Conservation (phyloP, 2,113 vertebrate genomes). For the Forbesichthys papilliferus region DNA sequence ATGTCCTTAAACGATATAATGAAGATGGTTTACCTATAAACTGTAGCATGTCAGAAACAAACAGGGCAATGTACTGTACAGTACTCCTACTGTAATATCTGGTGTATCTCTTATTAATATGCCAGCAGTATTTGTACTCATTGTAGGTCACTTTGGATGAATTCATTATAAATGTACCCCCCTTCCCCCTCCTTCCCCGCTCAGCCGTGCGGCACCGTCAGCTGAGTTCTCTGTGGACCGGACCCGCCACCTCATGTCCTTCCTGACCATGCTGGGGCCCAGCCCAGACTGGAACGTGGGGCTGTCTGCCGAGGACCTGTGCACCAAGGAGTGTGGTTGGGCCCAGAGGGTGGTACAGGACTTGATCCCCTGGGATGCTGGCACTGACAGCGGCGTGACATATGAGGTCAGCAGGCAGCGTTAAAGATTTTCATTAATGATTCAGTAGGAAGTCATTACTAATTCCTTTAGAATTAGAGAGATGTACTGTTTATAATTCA, state of each 20-base stretch:
- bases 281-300: slow-evolving; percentile 98
- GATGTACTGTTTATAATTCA: neutral
- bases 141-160: too few relatives aligned
- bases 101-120: too few relatives aligned
- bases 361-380: slow-evolving; percentile 97
- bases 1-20: too few relatives aligned
- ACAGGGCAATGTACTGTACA: too few relatives aligned
- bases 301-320: slow-evolving; percentile 92
- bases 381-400: slow-evolving; percentile 92
- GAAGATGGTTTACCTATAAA: too few relatives aligned
- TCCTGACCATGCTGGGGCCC: slow-evolving; percentile 95
- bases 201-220: slow-evolving; percentile 93
- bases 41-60: too few relatives aligned
- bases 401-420: slow-evolving; percentile 84
- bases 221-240: slow-evolving; percentile 98
- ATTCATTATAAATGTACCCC: neutral
- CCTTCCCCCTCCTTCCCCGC: slow-evolving; percentile 19
- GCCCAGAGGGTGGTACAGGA: slow-evolving; percentile 92
- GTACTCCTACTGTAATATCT: too few relatives aligned
- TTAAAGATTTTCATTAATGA: neutral
- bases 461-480: neutral
- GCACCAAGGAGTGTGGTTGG: slow-evolving; percentile 98
- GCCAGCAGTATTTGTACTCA: too few relatives aligned
- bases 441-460: neutral
- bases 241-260: slow-evolving; percentile 94